Evolutionary conservation across 2,888 invertebrate species (phyloP).

Genomic region (Ormyrus labotus): DNA sequence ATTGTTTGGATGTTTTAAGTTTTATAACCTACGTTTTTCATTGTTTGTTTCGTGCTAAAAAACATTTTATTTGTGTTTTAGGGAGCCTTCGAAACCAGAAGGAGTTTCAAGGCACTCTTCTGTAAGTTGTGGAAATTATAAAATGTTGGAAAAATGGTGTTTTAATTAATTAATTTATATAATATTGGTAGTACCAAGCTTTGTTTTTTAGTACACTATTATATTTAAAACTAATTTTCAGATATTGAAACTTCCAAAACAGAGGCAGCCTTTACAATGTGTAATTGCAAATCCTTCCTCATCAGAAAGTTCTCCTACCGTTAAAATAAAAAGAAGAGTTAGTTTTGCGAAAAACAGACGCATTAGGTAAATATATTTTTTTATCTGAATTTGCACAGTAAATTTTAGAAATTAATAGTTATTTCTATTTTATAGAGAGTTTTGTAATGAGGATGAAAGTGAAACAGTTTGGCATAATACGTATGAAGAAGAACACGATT

Average conservation of each 20-base stretch:
- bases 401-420: constrained; percentile 11
- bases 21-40: background rate
- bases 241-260: constrained; percentile 69
- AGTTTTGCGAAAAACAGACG: constrained; percentile 72
- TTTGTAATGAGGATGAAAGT: constrained; percentile 68
- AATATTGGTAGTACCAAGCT: background rate
- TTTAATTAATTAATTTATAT: background rate
- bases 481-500: constrained; percentile 69
- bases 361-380: constrained; percentile 65
- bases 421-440: constrained; percentile 64
- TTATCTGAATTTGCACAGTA: background rate
- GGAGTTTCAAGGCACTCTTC: constrained; percentile 65
- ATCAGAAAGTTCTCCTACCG: constrained; percentile 61
- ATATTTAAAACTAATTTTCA: constrained; percentile 51
- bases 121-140: constrained; percentile 59
- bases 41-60: background rate
- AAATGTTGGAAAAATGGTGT: background rate
- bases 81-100: constrained; percentile 53
- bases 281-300: constrained; percentile 61
- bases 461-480: constrained; percentile 70
- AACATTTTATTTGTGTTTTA: constrained; percentile 23
- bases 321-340: constrained; percentile 68
- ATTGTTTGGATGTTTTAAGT: background rate
- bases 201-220: background rate
- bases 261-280: constrained; percentile 64